Evolutionary conservation across 2,113 vertebrate genomes (phyloP).

Genomic region (Bujurquina vittata): DNA sequence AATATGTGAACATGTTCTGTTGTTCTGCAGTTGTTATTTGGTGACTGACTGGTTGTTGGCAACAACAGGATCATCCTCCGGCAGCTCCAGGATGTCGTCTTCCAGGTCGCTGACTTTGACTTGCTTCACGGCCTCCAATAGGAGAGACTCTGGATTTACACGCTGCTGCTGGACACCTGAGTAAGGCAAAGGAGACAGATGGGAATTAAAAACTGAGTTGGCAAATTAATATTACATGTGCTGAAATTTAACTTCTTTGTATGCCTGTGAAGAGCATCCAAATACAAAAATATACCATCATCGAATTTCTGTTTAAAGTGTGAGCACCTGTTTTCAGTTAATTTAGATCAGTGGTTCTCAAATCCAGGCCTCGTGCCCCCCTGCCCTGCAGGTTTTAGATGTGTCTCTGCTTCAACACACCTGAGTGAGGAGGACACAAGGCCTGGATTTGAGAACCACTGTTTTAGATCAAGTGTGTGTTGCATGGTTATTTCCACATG

Average conservation of each 20-base stretch:
- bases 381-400: no score
- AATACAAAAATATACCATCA: neutral
- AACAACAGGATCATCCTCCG: conserved; percentile 86
- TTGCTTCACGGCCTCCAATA: conserved; percentile 95
- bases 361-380: no score
- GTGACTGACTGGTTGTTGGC: conserved; percentile 76
- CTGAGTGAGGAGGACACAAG: no score
- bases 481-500: no score
- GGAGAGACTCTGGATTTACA: conserved; percentile 87
- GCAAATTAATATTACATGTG: neutral
- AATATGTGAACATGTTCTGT: fast-evolving
- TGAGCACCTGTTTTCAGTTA: no score
- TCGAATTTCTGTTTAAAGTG: no score
- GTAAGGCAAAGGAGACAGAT: neutral
- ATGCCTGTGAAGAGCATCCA: neutral
- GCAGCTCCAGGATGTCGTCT: conserved; percentile 92
- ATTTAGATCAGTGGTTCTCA: no score
- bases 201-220: neutral
- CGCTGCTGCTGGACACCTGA: conserved; percentile 88
- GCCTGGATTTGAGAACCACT: no score
- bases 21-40: neutral
- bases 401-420: no score
- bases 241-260: neutral
- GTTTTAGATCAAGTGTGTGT: no score
- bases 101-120: conserved; percentile 95